Base-by-base conservation (phyloP, 2,113 vertebrate genomes). In the Sakesphorus luctuosus region DNA sequence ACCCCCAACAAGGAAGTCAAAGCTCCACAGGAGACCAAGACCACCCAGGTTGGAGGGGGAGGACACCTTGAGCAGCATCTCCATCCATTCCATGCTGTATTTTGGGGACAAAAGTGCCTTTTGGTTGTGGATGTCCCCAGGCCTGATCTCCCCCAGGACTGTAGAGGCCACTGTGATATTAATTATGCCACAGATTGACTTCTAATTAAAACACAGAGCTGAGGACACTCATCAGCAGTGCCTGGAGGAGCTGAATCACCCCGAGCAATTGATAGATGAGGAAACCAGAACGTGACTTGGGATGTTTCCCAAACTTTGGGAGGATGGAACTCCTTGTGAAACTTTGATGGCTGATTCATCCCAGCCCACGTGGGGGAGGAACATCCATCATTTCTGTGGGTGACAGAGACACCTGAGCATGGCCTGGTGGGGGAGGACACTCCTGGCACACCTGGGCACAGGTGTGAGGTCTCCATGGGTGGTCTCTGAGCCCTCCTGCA, bases 51-150 rank as follows among this genome's bases (percentile, higher is more conserved):
- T 12, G 84, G n/a, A 80, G 8, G 4, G 0, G 26, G 14, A 58
- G 11, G 17, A 16, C 15, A 4, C 36, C 0, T 0, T 4, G 43
- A 58, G 53, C 33, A 0, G 0, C 0, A 0, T 55, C 31, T 71
- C 50, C 1, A 1, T 6, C 4, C 31, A 36, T 35, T n/a, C 31
- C 56, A 56, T 0, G 0, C 5, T 23, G 7, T 28, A 6, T 9
- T 87, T 52, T n/a, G 44, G 44, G 79, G 40, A 35, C 10, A 52
- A 61, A 89, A 77, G 8, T 7, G 23, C 29, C 44, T 73, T 90
- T 65, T 16, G 68, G 58, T 13, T 6, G 0, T 1, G 2, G 43
- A 49, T 15, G 2, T 2, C 33, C 20, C 11, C 56, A 43, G 31
- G 33, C 16, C 53, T 61, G 49, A 44, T 36, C 59, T 31, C 68